Base-by-base conservation (phyloP, 2,797 vertebrate species). In the Esox lucius region DNA sequence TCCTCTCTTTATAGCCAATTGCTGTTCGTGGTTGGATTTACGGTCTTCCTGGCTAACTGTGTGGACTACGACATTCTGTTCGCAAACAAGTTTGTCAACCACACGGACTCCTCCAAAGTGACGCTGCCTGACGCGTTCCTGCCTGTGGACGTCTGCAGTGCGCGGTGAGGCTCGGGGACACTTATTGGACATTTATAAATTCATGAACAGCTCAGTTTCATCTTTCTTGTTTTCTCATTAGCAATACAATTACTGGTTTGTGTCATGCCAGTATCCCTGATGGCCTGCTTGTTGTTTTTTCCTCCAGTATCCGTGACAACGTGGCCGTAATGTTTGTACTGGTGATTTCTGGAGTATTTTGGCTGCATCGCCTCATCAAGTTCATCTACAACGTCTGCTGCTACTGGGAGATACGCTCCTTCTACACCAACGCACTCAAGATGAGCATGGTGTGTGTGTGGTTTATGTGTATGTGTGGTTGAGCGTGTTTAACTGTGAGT, bases 41-140 rank as follows among this genome's bases (percentile, higher is more conserved):
- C 98, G 2, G 96, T 98, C 5, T 99, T 99, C 89, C 94, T 99
- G 26, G 95, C 97, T 72, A 99, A 98, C 92, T 99, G 98, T n/a
- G 97, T 99, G 76, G 97, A 99, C 90, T 99, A 99, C 1, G 98
- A 99, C 84, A 97, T 99, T 85, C 96, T 99, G 59, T 99, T 99
- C 91, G 98, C 98, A 87, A 99, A 99, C 94, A 99, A 99, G 94
- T 95, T 95, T 77, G 95, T 98, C 86, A 98, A 98, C 93, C 96
- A 97, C 89, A 98, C 95, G 0, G 95, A 97, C 87, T 96, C 96
- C 0, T 93, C 96, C 80, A 99, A 99, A 90, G 97, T 99, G 88
- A 99, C 96, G 7, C 90, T 99, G 79, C 97, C 97, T n/a, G 97
- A 99, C 17, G 97, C 97, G 56, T 96, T 99, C 84, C 88, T 98